These are phyloP conservation scores for Lerista edwardsae DNA, from an alignment of 2,797 vertebrate genomes.

Conservation along the genomic window DNA sequence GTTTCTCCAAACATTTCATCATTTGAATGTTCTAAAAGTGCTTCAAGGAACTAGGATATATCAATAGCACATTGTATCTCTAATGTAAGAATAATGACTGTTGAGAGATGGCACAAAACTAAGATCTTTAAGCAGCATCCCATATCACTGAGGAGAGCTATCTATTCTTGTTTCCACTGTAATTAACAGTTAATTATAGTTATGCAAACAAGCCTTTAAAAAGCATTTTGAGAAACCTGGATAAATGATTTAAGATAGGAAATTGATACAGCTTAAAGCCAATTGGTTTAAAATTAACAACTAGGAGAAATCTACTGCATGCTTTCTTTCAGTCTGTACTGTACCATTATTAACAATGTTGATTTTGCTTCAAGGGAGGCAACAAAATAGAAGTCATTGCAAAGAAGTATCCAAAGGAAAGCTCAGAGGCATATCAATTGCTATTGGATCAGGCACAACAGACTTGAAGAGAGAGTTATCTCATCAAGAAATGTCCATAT, in stretches of 20 bases:
- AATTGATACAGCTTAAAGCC: slow-evolving; percentile 2
- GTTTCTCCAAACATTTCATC: not conserved
- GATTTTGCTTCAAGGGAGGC: slow-evolving; percentile 15
- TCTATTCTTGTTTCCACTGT: slow-evolving; percentile 31
- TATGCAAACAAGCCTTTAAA: not conserved
- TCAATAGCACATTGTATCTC: not conserved
- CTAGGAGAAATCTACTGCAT: not conserved
- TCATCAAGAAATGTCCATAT: slow-evolving; percentile 55
- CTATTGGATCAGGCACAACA: slow-evolving; percentile 30
- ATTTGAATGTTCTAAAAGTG: not conserved
- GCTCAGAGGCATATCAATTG: slow-evolving; percentile 1
- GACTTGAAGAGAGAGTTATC: slow-evolving; percentile 47
- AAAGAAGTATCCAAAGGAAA: slow-evolving; percentile 49
- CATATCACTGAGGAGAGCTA: not conserved
- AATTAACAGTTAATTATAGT: not conserved
- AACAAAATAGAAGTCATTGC: slow-evolving; percentile 17
- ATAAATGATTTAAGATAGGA: slow-evolving; percentile 13
- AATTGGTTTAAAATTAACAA: not conserved
- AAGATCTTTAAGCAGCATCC: not conserved
- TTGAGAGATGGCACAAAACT: not conserved
- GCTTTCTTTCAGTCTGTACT: not conserved
- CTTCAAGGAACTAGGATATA: not conserved
- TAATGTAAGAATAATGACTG: not conserved
- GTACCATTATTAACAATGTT: not conserved
- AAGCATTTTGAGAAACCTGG: not conserved